These are phyloP conservation scores for Ernsta delagoae DNA, from an alignment of 2,888 invertebrate species.

Conservation along the genomic window DNA sequence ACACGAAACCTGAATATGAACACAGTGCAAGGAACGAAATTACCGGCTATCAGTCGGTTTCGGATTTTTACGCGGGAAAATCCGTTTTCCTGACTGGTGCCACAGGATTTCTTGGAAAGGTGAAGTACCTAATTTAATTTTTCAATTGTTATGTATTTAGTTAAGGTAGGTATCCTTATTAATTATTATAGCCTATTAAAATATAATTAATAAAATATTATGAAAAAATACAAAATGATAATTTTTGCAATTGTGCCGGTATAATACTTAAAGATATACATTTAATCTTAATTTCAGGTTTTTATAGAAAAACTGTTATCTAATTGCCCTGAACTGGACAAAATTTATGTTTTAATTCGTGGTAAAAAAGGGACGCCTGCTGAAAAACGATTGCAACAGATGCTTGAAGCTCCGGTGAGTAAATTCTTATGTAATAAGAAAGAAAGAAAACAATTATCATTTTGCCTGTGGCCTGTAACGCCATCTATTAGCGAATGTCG, in stretches of 20 bases:
- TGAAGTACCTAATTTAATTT: background rate
- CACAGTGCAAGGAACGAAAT: background rate
- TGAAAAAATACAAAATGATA: too few species aligned
- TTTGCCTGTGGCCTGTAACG: too few species aligned
- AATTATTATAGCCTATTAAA: too few species aligned
- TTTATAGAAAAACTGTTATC: constrained; percentile 91
- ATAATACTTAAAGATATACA: too few species aligned
- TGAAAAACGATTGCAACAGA: constrained; percentile 80
- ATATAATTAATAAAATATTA: too few species aligned
- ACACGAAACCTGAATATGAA: background rate
- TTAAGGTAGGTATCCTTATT: too few species aligned
- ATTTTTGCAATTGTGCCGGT: too few species aligned
- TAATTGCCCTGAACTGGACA: constrained; percentile 88
- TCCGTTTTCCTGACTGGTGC: background rate
- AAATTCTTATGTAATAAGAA: too few species aligned
- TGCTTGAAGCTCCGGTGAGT: constrained; percentile 87
- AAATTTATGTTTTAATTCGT: constrained; percentile 88
- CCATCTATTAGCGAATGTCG: too few species aligned
- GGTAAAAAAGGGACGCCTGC: constrained; percentile 86
- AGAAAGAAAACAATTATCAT: too few species aligned
- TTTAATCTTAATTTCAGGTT: constrained; percentile 85
- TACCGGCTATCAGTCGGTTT: background rate
- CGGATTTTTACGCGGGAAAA: constrained; percentile 1
- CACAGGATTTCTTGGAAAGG: background rate
- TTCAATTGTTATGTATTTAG: too few species aligned